phyloP scores from a whole-genome alignment of 2,113 vertebrate genomes.

The Otolemur garnettii region DNA sequence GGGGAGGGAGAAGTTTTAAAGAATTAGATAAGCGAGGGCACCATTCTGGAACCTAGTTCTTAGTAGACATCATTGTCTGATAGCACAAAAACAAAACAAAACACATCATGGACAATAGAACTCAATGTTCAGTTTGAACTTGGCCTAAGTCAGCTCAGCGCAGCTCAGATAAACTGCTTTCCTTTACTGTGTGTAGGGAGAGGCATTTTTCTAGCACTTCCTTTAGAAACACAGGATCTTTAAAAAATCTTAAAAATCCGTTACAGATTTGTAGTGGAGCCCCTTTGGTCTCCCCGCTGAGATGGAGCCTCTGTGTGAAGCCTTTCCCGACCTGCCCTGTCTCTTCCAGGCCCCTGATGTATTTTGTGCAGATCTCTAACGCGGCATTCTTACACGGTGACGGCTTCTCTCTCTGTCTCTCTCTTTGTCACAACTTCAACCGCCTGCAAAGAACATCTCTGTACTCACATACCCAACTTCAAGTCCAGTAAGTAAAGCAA shows the following conservation, averaged over 20 bases:
- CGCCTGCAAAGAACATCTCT: neutral
- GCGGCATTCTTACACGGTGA: neutral
- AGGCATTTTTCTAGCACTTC: neutral
- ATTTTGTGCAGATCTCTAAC: neutral
- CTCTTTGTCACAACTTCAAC: neutral
- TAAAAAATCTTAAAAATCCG: neutral
- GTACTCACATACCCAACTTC: neutral
- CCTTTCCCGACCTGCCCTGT: neutral
- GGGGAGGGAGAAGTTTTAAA: too few species aligned
- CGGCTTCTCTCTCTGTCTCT: neutral
- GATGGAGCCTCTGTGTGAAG: neutral
- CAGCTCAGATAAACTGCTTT: neutral
- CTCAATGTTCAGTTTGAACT: neutral
- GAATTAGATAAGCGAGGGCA: neutral
- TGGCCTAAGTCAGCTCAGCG: neutral
- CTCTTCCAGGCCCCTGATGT: neutral
- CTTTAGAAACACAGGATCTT: neutral
- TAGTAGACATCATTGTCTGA: neutral
- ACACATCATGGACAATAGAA: neutral
- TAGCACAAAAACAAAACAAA: neutral
- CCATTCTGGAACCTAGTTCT: slow-evolving; percentile 19
- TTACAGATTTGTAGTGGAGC: neutral
- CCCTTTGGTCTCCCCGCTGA: neutral
- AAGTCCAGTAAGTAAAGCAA: neutral
- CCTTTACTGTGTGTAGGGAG: neutral